These are phyloP conservation scores for Mythimna pallens DNA, from an alignment of 2,888 invertebrate species.

Conservation along the genomic window DNA sequence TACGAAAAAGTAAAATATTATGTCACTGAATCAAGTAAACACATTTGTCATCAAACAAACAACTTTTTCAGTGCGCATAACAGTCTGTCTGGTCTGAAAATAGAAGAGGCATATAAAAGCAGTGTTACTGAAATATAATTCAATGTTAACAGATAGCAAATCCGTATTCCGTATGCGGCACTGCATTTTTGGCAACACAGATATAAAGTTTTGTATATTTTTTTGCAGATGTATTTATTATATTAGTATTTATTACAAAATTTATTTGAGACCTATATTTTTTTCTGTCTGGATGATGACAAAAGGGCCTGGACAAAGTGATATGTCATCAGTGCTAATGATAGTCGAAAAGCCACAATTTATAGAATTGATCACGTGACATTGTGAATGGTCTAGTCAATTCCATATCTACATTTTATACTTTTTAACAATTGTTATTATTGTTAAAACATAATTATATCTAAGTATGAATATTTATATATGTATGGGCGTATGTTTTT, in stretches of 20 bases:
- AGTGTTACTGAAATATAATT: constrained; percentile 71
- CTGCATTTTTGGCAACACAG: constrained; percentile 64
- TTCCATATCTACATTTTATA: too few relatives aligned
- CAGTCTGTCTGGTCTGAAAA: constrained; percentile 57
- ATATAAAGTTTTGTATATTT: constrained; percentile 40
- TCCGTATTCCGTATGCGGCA: constrained; percentile 62
- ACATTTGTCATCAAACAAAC: constrained; percentile 35
- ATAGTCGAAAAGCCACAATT: not conserved
- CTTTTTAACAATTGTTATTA: too few relatives aligned
- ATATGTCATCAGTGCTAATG: not conserved
- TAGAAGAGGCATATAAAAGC: constrained; percentile 54
- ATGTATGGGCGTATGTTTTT: too few relatives aligned
- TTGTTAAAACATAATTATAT: too few relatives aligned
- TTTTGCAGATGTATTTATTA: not conserved
- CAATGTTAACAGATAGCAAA: constrained; percentile 74
- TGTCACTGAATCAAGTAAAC: not conserved
- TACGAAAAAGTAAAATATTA: not conserved
- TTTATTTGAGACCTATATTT: not conserved
- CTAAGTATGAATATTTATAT: too few relatives aligned
- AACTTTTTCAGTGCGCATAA: constrained; percentile 32
- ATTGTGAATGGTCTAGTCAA: too few relatives aligned
- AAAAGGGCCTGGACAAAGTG: not conserved
- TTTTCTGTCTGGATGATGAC: not conserved
- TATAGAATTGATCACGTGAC: too few relatives aligned
- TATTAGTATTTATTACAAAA: not conserved